phyloP scores from a whole-genome alignment of 2,888 invertebrate genomes.

The Plusia festucae region DNA sequence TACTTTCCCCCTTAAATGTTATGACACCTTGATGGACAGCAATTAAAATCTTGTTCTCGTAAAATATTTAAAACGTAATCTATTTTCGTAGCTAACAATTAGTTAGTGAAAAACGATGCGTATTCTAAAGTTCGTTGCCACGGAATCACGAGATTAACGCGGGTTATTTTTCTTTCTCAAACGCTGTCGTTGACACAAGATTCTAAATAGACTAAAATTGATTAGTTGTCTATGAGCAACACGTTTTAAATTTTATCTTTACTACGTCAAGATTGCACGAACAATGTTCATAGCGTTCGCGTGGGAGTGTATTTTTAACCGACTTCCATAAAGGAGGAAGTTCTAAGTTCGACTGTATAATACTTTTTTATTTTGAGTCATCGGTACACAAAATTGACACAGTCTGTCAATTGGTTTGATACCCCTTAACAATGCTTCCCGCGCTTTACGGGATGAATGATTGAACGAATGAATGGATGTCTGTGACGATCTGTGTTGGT shows the following conservation, averaged over 20 bases:
- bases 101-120: slow-evolving; percentile 31
- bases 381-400: slow-evolving; percentile 43
- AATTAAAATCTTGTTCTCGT: slow-evolving; percentile 26
- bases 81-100: slow-evolving; percentile 44
- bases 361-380: slow-evolving; percentile 49
- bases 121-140: slow-evolving; percentile 55
- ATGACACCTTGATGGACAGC: slow-evolving; percentile 14
- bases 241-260: slow-evolving; percentile 51
- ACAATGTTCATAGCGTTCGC: slow-evolving; percentile 25
- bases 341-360: too few species aligned
- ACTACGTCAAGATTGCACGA: slow-evolving; percentile 37
- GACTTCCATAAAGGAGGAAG: too few species aligned
- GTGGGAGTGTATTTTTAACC: slow-evolving; percentile 61
- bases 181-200: slow-evolving; percentile 38
- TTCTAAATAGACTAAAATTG: slow-evolving; percentile 50
- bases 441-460: slow-evolving; percentile 65
- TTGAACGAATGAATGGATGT: slow-evolving; percentile 65
- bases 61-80: slow-evolving; percentile 26
- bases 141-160: slow-evolving; percentile 46
- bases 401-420: slow-evolving; percentile 51
- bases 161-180: slow-evolving; percentile 44
- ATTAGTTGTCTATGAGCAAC: slow-evolving; percentile 43
- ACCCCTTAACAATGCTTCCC: slow-evolving; percentile 60
- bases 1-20: slow-evolving; percentile 8
- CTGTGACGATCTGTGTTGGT: slow-evolving; percentile 50